Evolutionary conservation across 2,888 invertebrate genomes (phyloP).

Genomic region (Xestia rhomboidea): DNA sequence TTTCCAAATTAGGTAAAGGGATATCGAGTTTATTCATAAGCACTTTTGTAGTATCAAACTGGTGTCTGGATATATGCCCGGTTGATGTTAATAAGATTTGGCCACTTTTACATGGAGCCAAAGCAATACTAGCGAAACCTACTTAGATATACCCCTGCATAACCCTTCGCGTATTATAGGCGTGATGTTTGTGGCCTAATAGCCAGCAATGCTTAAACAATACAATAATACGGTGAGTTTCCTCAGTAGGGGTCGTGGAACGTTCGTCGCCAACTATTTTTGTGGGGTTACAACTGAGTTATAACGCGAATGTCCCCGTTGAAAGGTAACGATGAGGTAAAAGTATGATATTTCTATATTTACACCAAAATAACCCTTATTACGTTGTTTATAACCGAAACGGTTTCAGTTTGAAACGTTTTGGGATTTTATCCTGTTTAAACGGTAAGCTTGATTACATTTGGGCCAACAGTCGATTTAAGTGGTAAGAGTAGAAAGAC

Average conservation of each 20-base stretch:
- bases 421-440: slow-evolving; percentile 5
- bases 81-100: not conserved
- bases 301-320: slow-evolving; percentile 72
- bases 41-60: not conserved
- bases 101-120: not conserved
- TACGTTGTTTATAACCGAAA: slow-evolving; percentile 35
- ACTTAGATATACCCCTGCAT: not conserved
- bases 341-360: slow-evolving; percentile 68
- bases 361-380: slow-evolving; percentile 60
- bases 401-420: slow-evolving; percentile 18
- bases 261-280: slow-evolving; percentile 79
- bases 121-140: not conserved
- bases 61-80: not conserved
- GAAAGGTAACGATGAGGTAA: slow-evolving; percentile 77
- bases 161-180: not conserved
- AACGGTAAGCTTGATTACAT: not conserved
- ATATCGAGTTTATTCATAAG: not conserved
- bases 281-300: slow-evolving; percentile 76
- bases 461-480: not conserved
- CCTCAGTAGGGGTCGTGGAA: slow-evolving; percentile 73
- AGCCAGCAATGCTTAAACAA: not conserved
- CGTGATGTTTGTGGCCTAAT: not conserved
- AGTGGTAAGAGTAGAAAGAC: not conserved
- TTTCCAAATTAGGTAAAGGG: too few species aligned
- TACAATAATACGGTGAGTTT: slow-evolving; percentile 39